These are phyloP conservation scores for Enoplosus armatus DNA, from an alignment of 2,797 vertebrate species.

Conservation along the genomic window DNA sequence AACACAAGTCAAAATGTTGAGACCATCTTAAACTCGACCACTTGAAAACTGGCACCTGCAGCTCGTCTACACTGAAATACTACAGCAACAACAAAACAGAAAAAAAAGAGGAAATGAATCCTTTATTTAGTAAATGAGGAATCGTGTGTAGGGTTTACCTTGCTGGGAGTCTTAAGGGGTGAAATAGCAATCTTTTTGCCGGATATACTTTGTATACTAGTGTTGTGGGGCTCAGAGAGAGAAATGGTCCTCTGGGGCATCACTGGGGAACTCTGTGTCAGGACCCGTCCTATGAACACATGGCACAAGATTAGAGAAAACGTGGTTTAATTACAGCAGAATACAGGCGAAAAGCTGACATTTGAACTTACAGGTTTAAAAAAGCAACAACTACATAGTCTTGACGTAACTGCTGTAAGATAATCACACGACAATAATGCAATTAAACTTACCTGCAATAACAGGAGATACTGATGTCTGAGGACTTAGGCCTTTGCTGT, in stretches of 20 bases:
- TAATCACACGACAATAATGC: background rate
- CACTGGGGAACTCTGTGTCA: slow-evolving; percentile 90
- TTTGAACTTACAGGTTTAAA: background rate
- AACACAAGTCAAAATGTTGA: background rate
- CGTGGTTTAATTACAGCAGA: background rate
- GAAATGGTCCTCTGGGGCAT: slow-evolving; percentile 92
- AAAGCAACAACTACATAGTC: background rate
- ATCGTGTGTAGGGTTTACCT: slow-evolving; percentile 80
- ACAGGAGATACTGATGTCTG: slow-evolving; percentile 92
- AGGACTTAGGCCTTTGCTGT: slow-evolving; percentile 92
- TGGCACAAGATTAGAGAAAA: background rate
- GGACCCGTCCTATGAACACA: slow-evolving; percentile 88
- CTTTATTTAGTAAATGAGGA: background rate
- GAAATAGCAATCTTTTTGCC: slow-evolving; percentile 98
- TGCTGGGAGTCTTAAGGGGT: slow-evolving; percentile 97
- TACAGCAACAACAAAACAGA: background rate
- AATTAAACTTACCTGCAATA: slow-evolving; percentile 86
- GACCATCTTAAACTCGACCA: background rate
- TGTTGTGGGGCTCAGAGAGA: slow-evolving; percentile 90
- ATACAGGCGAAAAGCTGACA: background rate
- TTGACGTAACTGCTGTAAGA: background rate
- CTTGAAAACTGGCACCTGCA: background rate
- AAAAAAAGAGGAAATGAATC: background rate
- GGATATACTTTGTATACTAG: slow-evolving; percentile 87
- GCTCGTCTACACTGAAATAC: background rate